phyloP scores from a whole-genome alignment of 2,888 invertebrate species.

The Callinectes sapidus region DNA sequence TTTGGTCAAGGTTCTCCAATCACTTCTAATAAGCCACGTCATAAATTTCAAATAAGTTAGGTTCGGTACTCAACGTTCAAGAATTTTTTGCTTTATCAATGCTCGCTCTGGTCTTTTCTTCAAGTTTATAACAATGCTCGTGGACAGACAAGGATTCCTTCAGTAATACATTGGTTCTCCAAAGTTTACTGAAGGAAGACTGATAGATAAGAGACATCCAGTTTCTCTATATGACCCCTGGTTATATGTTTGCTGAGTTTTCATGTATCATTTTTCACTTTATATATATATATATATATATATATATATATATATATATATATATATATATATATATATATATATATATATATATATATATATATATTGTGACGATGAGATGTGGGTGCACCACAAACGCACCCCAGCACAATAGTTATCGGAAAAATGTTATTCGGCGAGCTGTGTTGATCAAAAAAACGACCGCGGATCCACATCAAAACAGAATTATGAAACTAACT shows the following conservation, averaged over 20 bases:
- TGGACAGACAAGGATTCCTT: neutral
- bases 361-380: neutral
- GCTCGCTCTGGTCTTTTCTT: neutral
- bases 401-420: neutral
- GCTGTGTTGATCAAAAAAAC: neutral
- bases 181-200: neutral
- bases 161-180: neutral
- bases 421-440: neutral
- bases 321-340: slow-evolving; percentile 32
- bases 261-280: neutral
- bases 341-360: slow-evolving; percentile 32
- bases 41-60: too few relatives aligned
- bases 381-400: neutral
- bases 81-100: too few relatives aligned
- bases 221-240: neutral
- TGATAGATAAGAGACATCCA: neutral
- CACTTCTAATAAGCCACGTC: too few relatives aligned
- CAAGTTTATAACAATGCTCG: neutral
- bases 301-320: slow-evolving; percentile 30
- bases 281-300: slow-evolving; percentile 21
- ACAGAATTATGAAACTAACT: neutral
- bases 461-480: neutral
- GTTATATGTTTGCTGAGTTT: neutral
- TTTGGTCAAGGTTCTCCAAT: too few relatives aligned
- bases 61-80: too few relatives aligned